Base-by-base conservation (phyloP, 2,797 vertebrate species). In the Oreochromis grahami region DNA sequence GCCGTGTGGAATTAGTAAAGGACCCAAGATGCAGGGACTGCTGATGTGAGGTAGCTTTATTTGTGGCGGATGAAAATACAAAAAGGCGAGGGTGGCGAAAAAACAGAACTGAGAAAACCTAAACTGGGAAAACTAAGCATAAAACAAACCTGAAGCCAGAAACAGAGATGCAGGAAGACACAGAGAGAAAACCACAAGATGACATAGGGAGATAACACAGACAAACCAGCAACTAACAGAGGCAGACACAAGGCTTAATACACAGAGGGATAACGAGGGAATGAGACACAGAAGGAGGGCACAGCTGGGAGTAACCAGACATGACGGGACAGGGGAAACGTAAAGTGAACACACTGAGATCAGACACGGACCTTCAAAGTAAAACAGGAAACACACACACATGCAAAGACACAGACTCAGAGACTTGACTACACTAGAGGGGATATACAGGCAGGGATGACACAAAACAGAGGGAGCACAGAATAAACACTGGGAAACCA, bases 201-300 rank as follows among this genome's bases (percentile, higher is more conserved):
- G 24, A 0, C 29, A 14, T 29, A 29, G 26, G 26, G 55, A 0
- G 13, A 26, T 55, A 26, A 55, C 1, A 0, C 52, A 8, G 4
- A 6, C 13, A 12, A 55, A 55, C 52, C 52, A 26, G 12, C 21
- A 55, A 26, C 53, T 15, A 55, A 55, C 53, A 55, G 53, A 55
- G 53, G 53, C 3, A 55, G 53, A 26, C 13, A 55, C 24, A 55
- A 55, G 53, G 53, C 24, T 26, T 55, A 55, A 55, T 0, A 55
- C 53, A 55, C 24, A 55, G 0, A 55, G 0, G 0, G 53, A 55
- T 55, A 55, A 26, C 4, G 3, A 15, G 0, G 53, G 53, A 55
- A 0, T 55, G 24, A 55, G 53, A 0, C 0, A 55, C 53, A 55
- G 53, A 55, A 55, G 7, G 52, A 53, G 21, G 51, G 12, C 52